A percentile compares a stretch with the other conserved stretches of the same genome.
Evolutionary conservation across 2,888 invertebrate genomes (phyloP).

Genomic region (Amblyjoppa proteus): DNA sequence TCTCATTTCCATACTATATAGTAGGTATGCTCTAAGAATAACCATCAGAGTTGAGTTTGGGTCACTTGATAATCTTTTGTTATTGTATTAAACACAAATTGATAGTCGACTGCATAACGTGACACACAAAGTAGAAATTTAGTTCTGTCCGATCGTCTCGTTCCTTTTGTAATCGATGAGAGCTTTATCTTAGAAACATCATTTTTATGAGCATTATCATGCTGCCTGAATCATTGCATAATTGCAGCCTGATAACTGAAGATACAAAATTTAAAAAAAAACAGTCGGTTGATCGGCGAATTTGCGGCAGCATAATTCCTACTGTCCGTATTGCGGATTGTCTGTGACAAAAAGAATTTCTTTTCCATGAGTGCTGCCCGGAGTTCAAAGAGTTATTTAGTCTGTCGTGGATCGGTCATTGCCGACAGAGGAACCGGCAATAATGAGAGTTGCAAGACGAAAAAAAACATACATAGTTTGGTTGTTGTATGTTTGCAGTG

Average conservation of each 20-base stretch:
- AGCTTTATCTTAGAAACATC: neutral
- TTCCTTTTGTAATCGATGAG: neutral
- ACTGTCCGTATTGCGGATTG: constrained; percentile 44
- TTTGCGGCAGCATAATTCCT: constrained; percentile 20
- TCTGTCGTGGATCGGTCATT: constrained; percentile 19
- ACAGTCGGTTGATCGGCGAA: neutral
- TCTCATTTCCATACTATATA: constrained; percentile 20
- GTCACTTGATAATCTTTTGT: constrained; percentile 54
- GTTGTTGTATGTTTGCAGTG: constrained; percentile 93
- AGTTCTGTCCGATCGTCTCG: neutral
- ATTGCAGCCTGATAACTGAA: neutral
- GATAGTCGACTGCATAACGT: neutral
- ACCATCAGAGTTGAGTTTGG: constrained; percentile 13
- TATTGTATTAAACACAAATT: constrained; percentile 26
- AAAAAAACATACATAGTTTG: constrained; percentile 82
- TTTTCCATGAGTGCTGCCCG: constrained; percentile 82
- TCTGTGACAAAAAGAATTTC: constrained; percentile 15
- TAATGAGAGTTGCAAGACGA: constrained; percentile 59
- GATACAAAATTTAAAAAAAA: neutral
- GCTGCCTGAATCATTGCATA: neutral
- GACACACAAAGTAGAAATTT: constrained; percentile 52
- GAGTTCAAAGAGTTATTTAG: constrained; percentile 65
- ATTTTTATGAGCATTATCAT: neutral
- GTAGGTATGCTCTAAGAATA: neutral
- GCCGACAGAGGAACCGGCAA: constrained; percentile 41